These are phyloP conservation scores for Myotis yumanensis DNA, from an alignment of 2,113 vertebrate species.

Conservation along the genomic window DNA sequence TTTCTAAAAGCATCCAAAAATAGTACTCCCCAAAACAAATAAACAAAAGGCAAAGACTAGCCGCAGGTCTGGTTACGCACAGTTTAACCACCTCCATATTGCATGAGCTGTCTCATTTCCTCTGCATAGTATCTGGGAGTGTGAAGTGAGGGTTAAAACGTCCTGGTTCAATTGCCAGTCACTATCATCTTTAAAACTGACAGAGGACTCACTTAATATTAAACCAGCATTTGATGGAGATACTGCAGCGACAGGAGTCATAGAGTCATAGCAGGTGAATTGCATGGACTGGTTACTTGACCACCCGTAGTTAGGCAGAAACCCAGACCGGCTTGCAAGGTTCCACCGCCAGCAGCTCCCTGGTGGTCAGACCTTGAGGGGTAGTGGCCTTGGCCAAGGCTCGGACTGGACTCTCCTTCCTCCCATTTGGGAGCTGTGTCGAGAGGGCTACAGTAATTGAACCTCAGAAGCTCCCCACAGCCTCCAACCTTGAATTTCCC, in stretches of 20 bases:
- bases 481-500: no score
- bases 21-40: not conserved
- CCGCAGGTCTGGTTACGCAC: accelerated
- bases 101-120: not conserved
- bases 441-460: no score
- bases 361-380: no score
- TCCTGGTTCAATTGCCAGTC: not conserved
- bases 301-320: no score
- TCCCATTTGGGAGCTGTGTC: no score
- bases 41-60: not conserved
- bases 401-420: no score
- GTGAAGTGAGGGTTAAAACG: not conserved
- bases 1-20: conserved; percentile 14
- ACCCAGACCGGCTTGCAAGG: no score
- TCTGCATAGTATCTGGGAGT: not conserved
- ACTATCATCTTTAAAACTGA: not conserved
- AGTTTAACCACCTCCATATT: accelerated
- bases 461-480: no score
- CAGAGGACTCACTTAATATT: conserved; percentile 12
- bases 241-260: not conserved
- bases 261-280: no score
- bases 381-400: no score
- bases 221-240: not conserved
- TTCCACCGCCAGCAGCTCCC: no score
- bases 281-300: no score